phyloP scores from a whole-genome alignment of 2,797 vertebrate species.

The Smutsia gigantea region DNA sequence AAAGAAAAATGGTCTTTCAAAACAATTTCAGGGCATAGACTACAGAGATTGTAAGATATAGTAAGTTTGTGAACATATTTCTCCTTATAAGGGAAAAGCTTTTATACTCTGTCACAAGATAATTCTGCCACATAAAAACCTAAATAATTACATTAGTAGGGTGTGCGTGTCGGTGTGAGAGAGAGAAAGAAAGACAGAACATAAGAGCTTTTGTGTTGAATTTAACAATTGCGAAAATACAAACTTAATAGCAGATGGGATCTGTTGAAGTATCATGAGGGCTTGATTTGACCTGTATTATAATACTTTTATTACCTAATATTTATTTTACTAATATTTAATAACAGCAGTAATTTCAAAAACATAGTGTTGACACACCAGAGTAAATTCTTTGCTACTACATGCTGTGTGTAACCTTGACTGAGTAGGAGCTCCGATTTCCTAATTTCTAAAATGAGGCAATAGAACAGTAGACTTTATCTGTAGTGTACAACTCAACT shows the following conservation, averaged over 20 bases:
- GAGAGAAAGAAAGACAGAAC: too few relatives aligned
- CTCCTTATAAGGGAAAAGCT: not conserved
- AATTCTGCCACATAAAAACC: not conserved
- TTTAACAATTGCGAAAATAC: slow-evolving; percentile 11
- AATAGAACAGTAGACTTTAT: not conserved
- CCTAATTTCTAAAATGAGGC: slow-evolving; percentile 13
- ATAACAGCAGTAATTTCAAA: not conserved
- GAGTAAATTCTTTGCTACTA: slow-evolving; percentile 36
- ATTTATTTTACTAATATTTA: slow-evolving; percentile 13
- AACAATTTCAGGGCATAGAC: slow-evolving; percentile 13
- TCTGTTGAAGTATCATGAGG: not conserved
- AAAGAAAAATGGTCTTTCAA: slow-evolving; percentile 43
- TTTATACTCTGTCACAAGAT: not conserved
- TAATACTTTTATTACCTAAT: slow-evolving; percentile 49
- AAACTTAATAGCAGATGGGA: slow-evolving; percentile 48
- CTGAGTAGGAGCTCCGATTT: not conserved
- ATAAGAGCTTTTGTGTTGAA: slow-evolving; percentile 21
- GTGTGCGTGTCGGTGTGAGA: not conserved
- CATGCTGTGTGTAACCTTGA: not conserved
- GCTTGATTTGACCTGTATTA: slow-evolving; percentile 4
- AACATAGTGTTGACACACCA: slow-evolving; percentile 20
- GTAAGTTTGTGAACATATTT: not conserved
- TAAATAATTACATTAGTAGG: not conserved
- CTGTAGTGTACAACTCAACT: not conserved
- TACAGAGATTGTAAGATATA: not conserved